These are phyloP conservation scores for Amblyteles armatorius DNA, from an alignment of 2,888 invertebrate species.

Conservation along the genomic window DNA sequence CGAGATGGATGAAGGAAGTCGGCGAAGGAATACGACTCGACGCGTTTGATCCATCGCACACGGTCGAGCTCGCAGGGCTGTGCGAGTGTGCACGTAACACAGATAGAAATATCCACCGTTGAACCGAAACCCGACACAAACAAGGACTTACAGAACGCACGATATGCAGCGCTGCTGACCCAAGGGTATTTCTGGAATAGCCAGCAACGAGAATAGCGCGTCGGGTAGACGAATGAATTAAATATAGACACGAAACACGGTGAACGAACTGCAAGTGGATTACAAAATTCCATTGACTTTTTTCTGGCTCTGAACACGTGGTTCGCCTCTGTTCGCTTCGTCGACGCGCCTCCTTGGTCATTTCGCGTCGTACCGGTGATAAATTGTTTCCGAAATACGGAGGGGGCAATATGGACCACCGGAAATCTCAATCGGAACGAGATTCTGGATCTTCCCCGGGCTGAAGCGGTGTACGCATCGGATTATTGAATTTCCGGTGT, in stretches of 20 bases:
- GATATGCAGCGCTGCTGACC: constrained; percentile 25
- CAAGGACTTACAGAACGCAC: constrained; percentile 6
- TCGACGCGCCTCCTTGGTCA: not conserved
- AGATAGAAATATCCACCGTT: not conserved
- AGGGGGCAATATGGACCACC: not conserved
- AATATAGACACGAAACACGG: constrained; percentile 76
- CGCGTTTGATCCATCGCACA: constrained; percentile 4
- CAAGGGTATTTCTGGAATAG: constrained; percentile 81
- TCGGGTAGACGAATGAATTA: constrained; percentile 81
- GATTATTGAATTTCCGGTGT: not conserved
- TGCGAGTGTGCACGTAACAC: not conserved
- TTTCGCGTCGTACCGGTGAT: not conserved
- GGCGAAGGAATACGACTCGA: not conserved
- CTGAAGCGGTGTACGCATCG: not conserved
- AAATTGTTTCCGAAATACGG: not conserved
- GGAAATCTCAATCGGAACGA: not conserved
- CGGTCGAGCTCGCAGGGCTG: too few species aligned
- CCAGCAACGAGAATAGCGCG: constrained; percentile 80
- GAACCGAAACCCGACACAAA: constrained; percentile 9
- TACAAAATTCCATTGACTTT: constrained; percentile 75
- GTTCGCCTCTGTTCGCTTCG: not conserved
- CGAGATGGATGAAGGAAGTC: not conserved
- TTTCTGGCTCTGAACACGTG: constrained; percentile 33
- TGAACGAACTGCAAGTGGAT: constrained; percentile 79
- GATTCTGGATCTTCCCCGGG: not conserved